Evolutionary conservation across 2,888 invertebrate species (phyloP).

Genomic region (Dichetophora obliterata): DNA sequence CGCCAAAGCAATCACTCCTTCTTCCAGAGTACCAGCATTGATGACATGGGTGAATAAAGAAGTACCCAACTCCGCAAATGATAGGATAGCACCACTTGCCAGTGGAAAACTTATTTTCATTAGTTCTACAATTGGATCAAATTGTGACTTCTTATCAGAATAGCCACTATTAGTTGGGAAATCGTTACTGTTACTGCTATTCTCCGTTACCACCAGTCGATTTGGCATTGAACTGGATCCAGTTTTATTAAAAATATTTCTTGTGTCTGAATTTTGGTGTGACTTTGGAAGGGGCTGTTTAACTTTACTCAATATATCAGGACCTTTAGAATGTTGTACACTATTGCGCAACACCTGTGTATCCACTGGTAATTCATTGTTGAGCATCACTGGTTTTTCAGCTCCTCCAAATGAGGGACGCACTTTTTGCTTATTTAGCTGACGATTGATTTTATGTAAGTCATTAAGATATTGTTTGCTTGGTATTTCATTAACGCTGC

Average conservation of each 20-base stretch:
- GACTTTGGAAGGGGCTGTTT: conserved; percentile 55
- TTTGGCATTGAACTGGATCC: not conserved
- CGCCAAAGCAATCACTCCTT: not conserved
- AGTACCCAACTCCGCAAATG: not conserved
- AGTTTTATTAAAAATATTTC: not conserved
- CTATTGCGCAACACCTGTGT: conserved; percentile 57
- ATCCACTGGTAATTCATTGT: conserved; percentile 58
- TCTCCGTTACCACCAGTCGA: not conserved
- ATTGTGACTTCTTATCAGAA: not conserved
- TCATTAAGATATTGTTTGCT: conserved; percentile 64
- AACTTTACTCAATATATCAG: conserved; percentile 57
- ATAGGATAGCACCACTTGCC: not conserved
- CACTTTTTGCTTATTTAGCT: conserved; percentile 57
- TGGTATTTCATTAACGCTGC: conserved; percentile 62
- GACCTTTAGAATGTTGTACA: conserved; percentile 60
- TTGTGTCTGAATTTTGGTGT: not conserved
- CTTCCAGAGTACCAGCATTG: not conserved
- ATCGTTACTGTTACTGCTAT: not conserved
- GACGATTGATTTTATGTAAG: conserved; percentile 56
- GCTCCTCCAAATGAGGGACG: conserved; percentile 57
- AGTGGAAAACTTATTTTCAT: not conserved
- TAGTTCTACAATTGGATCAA: not conserved
- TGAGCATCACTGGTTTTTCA: conserved; percentile 58
- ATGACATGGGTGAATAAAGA: not conserved
- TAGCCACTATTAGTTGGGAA: not conserved